These are phyloP conservation scores for Drosophila murphyi DNA, from an alignment of 1,140 invertebrate species.

Conservation along the genomic window DNA sequence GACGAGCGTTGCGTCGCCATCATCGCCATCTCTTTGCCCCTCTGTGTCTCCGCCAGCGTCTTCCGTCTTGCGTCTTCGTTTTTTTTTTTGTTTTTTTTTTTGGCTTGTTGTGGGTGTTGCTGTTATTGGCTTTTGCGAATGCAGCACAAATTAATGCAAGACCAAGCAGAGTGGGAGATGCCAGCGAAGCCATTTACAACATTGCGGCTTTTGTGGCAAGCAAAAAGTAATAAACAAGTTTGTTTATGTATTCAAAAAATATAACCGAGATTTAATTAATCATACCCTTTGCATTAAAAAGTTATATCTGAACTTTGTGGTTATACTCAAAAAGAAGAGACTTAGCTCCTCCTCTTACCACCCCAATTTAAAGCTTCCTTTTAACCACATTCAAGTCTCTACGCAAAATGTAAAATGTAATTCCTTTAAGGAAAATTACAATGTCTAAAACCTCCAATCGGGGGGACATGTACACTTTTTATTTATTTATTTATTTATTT, in stretches of 20 bases:
- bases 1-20: slow-evolving; percentile 7
- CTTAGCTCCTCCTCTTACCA: too few species aligned
- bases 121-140: slow-evolving; percentile 79
- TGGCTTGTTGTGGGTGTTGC: slow-evolving; percentile 62
- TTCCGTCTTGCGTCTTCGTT: slow-evolving; percentile 3
- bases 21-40: slow-evolving; percentile 1
- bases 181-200: slow-evolving; percentile 51
- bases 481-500: too few species aligned
- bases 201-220: slow-evolving; percentile 11
- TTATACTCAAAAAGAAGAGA: too few species aligned
- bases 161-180: slow-evolving; percentile 44
- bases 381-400: too few species aligned
- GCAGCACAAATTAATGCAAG: slow-evolving; percentile 72
- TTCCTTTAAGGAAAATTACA: too few species aligned
- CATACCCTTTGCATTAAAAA: slow-evolving; percentile 17
- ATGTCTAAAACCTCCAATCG: too few species aligned
- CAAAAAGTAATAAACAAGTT: slow-evolving; percentile 56
- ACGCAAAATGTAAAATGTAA: too few species aligned
- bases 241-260: slow-evolving; percentile 49
- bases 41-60: not conserved
- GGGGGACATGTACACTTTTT: too few species aligned
- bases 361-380: too few species aligned
- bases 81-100: slow-evolving; percentile 21
- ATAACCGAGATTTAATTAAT: slow-evolving; percentile 3
- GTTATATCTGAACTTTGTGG: not conserved